phyloP scores from a whole-genome alignment of 2,797 vertebrate species.

The Megaceryle alcyon region DNA sequence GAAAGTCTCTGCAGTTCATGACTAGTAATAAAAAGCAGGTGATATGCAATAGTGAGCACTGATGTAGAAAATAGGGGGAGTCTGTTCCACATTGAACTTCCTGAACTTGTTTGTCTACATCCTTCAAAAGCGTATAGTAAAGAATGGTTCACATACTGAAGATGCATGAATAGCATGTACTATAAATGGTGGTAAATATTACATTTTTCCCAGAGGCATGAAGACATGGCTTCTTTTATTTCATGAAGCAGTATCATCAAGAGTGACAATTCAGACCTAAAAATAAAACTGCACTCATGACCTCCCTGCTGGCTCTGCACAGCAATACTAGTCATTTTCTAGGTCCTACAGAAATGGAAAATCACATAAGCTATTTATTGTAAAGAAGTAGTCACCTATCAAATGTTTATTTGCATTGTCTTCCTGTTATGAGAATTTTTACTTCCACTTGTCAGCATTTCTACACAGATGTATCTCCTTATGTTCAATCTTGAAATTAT shows the following conservation, averaged over 20 bases:
- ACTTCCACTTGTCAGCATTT: not conserved
- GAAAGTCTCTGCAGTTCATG: not conserved
- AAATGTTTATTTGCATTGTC: not conserved
- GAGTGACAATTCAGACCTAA: slow-evolving; percentile 42
- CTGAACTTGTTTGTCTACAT: not conserved
- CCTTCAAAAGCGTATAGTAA: not conserved
- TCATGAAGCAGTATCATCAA: not conserved
- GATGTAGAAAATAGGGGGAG: not conserved
- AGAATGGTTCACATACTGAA: not conserved
- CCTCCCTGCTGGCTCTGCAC: slow-evolving; percentile 6
- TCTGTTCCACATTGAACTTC: not conserved
- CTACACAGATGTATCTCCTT: not conserved
- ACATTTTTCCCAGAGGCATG: not conserved
- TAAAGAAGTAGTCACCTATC: not conserved
- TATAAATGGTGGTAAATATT: not conserved
- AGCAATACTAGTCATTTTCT: not conserved
- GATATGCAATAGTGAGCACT: not conserved
- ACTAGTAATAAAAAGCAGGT: not conserved
- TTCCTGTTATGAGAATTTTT: not conserved
- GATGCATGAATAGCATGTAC: not conserved
- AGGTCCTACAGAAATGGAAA: not conserved
- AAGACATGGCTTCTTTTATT: not conserved
- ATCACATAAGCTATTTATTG: not conserved
- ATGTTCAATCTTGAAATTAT: not conserved
- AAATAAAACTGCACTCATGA: slow-evolving; percentile 28